Base-by-base conservation (phyloP, 2,797 vertebrate species). In the Sebastes kiyomatsui region DNA sequence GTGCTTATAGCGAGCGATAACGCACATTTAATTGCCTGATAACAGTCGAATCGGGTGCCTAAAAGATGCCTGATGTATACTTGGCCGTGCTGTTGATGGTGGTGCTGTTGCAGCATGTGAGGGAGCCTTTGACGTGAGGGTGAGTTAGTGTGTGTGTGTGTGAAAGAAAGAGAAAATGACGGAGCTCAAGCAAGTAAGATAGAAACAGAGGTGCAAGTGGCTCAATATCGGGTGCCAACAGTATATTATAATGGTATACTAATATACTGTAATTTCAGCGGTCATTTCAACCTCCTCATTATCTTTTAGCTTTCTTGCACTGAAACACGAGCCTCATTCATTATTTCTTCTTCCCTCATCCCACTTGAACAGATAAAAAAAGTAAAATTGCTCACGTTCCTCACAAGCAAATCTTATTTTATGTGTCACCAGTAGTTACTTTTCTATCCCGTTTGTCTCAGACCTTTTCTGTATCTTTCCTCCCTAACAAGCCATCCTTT, bases 401-500 rank as follows among this genome's bases (percentile, higher is more conserved):
- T 68, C 70, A 56, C 35, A 77, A 77, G 78, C 22, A 92, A 89
- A 84, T 84, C 65, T 78, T 87, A 80, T 85, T 87, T 85, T 69
- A 85, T 79, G 81, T 74, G 73, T 86, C 88, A 67, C 61, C 70
- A 81, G 60, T 49, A 67, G 77, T 84, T 75, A 75, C 76, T 86
- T 49, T 23, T 79, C 68, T 76, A 35, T 81, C 65, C 66, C 58
- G 80, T 92, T 86, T 90, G 72, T 83, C 81, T 82, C 62, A 81
- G 74, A 81, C 75, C 83, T 73, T 85, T 80, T 81, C 85, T 66
- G 88, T 80, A 87, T 86, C 80, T 82, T 74, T 87, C 42, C 55
- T 69, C 71, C 46, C 68, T 85, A 92, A 90, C 87, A 90, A 85
- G 75, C 83, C 68, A 67, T 81, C 86, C 87, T 87, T 92, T 92